Evolutionary conservation across 2,113 vertebrate species (phyloP), one percentile per base, ranked within the genome.

Genomic region (Raja brachyura): DNA sequence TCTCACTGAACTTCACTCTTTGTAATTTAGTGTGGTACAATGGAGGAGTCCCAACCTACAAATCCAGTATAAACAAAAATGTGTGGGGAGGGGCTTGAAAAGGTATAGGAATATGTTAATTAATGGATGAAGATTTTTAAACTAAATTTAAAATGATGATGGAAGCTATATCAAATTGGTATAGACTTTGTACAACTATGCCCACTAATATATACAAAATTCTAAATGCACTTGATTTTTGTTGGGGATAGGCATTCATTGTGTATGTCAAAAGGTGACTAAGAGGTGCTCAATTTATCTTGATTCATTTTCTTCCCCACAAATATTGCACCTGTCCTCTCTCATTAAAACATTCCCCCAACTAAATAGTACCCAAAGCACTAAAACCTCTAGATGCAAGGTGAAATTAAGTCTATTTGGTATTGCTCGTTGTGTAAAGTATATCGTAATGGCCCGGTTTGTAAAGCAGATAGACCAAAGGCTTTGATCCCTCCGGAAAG

Each of bases 401-500:
- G 90, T 68, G 70, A 22, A 54, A 25, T 70, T 0, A 92, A 70
- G 68, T 54, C 90, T 92, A 92, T 73, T 92, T 92, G 39, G 90
- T 39, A 54, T 73, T 92, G 68, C 75, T 95, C 1, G 70, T 93
- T 93, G 94, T 95, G 93, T 97, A 96, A 31, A 97, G 95, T 94
- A 98, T 96, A 94, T 97, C 97, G 93, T 97, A 97, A n/a, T 96
- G 97, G 61, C 95, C 95, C 0, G 94, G 95, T 94, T 96, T 96
- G 95, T 97, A 96, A 48, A 97, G 95, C 93, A 96, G 95, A 93
- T 96, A 95, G 74, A 97, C 11, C 0, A 95, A 95, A 5, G 96
- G 94, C n/a, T 94, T 93, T 13, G 94, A 95, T 0, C 95, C 97
- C 90, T 97, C 97, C 0, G 97, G 97, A 94, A 98, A 97, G 93